Percentiles rank a stretch among this genome's conserved stretches.
These are phyloP conservation scores for Oreotrochilus melanogaster DNA, from an alignment of 2,113 vertebrate species.

Conservation along the genomic window DNA sequence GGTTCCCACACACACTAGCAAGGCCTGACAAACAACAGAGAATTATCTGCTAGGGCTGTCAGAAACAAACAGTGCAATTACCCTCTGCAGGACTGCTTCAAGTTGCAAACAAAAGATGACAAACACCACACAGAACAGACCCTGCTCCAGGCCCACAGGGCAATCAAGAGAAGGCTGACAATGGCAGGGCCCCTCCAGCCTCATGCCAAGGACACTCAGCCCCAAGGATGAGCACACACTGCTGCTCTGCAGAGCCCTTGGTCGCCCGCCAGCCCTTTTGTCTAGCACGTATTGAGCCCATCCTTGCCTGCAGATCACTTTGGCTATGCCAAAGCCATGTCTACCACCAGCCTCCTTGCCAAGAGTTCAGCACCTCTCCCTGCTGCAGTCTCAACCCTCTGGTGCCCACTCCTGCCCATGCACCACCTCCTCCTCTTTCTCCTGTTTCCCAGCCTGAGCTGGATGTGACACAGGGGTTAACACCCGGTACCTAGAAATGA, in stretches of 20 bases:
- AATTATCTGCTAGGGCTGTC: slow-evolving; percentile 23
- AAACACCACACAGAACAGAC: slow-evolving; percentile 62
- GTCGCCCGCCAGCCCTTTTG: slow-evolving; percentile 36
- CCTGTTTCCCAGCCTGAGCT: background rate
- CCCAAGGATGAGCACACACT: slow-evolving; percentile 40
- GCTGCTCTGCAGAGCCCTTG: slow-evolving; percentile 39
- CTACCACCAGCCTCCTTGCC: background rate
- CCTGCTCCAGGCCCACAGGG: slow-evolving; percentile 7
- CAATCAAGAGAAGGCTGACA: slow-evolving; percentile 43
- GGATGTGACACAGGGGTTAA: background rate
- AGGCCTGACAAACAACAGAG: slow-evolving; percentile 39
- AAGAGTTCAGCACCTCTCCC: background rate
- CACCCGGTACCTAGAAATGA: slow-evolving; percentile 10
- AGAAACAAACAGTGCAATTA: slow-evolving; percentile 28
- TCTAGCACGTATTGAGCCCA: slow-evolving; percentile 52
- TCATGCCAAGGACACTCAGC: slow-evolving; percentile 42
- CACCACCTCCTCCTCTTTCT: background rate
- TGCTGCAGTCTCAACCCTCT: background rate
- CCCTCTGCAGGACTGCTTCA: slow-evolving; percentile 36
- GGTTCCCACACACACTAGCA: background rate
- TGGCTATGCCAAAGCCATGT: background rate
- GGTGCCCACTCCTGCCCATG: background rate
- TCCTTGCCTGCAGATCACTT: background rate
- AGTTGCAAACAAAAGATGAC: slow-evolving; percentile 64
- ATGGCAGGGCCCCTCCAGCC: slow-evolving; percentile 37